Percentiles rank a stretch among this genome's conserved stretches.
Conservation (phyloP, 2,888 invertebrate species). For the Orthosia gothica region DNA sequence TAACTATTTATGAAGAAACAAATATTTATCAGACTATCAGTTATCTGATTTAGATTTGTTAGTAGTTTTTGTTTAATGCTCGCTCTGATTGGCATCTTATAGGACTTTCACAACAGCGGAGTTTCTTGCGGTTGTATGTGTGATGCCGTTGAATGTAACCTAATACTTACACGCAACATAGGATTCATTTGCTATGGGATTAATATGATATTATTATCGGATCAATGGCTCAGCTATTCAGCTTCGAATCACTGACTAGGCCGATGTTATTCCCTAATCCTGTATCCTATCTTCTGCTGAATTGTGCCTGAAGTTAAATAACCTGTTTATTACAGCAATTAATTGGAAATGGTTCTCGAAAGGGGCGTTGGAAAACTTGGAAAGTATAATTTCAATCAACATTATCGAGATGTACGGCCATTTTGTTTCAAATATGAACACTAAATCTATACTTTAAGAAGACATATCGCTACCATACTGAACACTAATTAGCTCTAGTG, state of each 20-base stretch:
- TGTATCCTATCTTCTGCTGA: not conserved
- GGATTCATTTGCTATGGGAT: conserved; percentile 25
- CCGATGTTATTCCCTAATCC: not conserved
- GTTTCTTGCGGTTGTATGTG: conserved; percentile 48
- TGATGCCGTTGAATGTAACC: conserved; percentile 42
- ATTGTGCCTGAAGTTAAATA: not conserved
- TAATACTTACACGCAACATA: conserved; percentile 22
- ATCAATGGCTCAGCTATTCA: conserved; percentile 12
- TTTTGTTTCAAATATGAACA: not conserved
- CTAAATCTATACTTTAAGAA: conserved; percentile 4
- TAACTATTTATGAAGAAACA: conserved; percentile 15
- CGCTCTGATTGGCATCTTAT: conserved; percentile 57
- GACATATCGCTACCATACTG: not conserved
- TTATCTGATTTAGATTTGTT: conserved; percentile 32
- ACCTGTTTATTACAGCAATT: not conserved
- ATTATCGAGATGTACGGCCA: not conserved
- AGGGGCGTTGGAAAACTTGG: not conserved
- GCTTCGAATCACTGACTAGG: not conserved
- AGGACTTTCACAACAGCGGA: conserved; percentile 53
- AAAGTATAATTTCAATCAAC: conserved; percentile 2
- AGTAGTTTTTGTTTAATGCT: conserved; percentile 37
- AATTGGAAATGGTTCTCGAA: conserved; percentile 4
- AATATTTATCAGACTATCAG: conserved; percentile 18
- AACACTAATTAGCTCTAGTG: conserved; percentile 36
- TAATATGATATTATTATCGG: conserved; percentile 8